Base-by-base conservation (phyloP, 2,888 invertebrate genomes). In the Callinectes sapidus region DNA sequence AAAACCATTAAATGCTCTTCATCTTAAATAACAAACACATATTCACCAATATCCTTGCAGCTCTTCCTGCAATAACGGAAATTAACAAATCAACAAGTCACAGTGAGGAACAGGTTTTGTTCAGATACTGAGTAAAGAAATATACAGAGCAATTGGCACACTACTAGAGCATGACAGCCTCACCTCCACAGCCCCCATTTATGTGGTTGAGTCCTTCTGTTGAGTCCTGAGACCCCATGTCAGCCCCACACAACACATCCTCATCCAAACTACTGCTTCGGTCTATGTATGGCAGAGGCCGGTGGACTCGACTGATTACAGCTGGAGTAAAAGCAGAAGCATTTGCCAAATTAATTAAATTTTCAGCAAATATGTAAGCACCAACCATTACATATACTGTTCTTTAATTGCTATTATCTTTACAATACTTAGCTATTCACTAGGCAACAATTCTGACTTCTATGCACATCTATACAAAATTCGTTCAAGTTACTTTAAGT, bases 211-310 rank as follows among this genome's bases (percentile, higher is more conserved):
- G 88, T 32, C 92, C 92, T 87, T 92, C 93, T 10, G 91, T 91
- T 6, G 89, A 93, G 89, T 91, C 89, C 54, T 91, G 93, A 32
- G 93, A 93, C 35, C 91, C 91, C 71, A 90, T 93, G 89, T 90
- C 93, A 39, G 93, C 94, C 32, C 93, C 94, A 91, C 94, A 94
- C 85, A 94, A 55, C 18, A 94, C 94, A 89, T 94, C 94, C 88
- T 94, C 94, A 71, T 94, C 94, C 90, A 94, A 90, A 87, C 94
- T 94, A 86, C 93, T 93, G 94, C 94, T 94, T 90, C 93, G 92
- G 91, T 94, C 94, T 87, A 94, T 94, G 91, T 94, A 94, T 2
- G 94, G 94, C 42, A 94, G 93, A 32, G 93, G 94, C 35, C 94
- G 92, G 86, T 94, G 94, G 16, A 93, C 94, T 16, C 92, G 86